Conservation (phyloP, 1,140 invertebrate genomes). For the Macrosteles quadrilineatus region DNA sequence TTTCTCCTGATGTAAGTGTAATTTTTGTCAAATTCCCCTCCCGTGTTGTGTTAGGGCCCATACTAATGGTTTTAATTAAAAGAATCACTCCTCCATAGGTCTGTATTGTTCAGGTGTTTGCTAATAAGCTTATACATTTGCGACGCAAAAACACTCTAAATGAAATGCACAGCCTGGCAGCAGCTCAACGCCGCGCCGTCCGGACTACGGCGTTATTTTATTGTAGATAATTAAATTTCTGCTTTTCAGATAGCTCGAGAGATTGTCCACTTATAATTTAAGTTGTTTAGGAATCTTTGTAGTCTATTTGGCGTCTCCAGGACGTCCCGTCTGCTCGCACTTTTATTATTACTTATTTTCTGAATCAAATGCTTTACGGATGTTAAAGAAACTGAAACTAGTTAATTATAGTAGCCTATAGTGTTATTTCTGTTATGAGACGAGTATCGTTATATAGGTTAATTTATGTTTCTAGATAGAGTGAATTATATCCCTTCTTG, state of each 20-base stretch:
- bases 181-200: background rate
- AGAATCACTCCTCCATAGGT: constrained; percentile 15
- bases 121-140: constrained; percentile 22
- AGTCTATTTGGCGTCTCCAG: no score
- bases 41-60: background rate
- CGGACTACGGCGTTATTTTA: constrained; percentile 3
- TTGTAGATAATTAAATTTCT: constrained; percentile 20
- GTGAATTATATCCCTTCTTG: no score
- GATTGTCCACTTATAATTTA: constrained; percentile 7
- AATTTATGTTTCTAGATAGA: no score
- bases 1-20: background rate
- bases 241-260: background rate
- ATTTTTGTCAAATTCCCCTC: constrained; percentile 9
- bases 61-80: constrained; percentile 27
- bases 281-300: no score
- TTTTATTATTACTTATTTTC: no score
- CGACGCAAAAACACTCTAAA: constrained; percentile 1
- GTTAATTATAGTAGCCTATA: no score
- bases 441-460: no score
- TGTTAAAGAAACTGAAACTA: no score
- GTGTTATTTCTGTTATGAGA: no score
- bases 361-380: no score
- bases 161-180: constrained; percentile 5
- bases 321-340: no score
- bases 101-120: background rate